Evolutionary conservation across 1,140 invertebrate species (phyloP).

Genomic region (Proales similis): DNA sequence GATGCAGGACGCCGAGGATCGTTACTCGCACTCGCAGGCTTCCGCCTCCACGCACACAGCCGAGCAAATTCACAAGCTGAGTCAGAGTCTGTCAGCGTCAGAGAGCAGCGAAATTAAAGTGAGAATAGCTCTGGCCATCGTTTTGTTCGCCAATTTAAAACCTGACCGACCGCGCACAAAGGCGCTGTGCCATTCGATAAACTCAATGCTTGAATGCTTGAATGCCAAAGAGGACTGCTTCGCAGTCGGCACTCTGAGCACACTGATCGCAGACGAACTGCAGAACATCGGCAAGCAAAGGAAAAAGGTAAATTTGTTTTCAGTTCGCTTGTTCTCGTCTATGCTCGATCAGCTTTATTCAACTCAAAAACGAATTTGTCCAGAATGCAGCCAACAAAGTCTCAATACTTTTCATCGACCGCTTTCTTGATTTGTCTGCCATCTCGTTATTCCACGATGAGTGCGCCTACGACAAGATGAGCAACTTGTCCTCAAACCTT

Average conservation of each 20-base stretch:
- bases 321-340: no score
- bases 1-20: slow-evolving; percentile 15
- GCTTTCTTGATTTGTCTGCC: slow-evolving; percentile 10
- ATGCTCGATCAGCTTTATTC: no score
- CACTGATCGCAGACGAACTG: slow-evolving; percentile 16
- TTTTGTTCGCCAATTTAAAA: neutral
- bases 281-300: neutral
- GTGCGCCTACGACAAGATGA: slow-evolving; percentile 27
- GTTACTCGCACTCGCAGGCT: neutral
- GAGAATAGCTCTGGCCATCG: no score
- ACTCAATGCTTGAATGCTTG: slow-evolving; percentile 31
- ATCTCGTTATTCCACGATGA: slow-evolving; percentile 24
- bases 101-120: slow-evolving; percentile 4
- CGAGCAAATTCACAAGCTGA: slow-evolving; percentile 10
- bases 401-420: slow-evolving; percentile 3
- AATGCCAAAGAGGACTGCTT: slow-evolving; percentile 34
- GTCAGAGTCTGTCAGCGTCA: neutral
- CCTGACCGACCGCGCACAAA: neutral
- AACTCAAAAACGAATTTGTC: neutral
- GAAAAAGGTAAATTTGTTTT: no score
- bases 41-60: neutral
- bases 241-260: slow-evolving; percentile 16
- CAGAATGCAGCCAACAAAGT: slow-evolving; percentile 34
- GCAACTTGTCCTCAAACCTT: slow-evolving; percentile 15
- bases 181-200: neutral